phyloP scores from a whole-genome alignment of 2,797 vertebrate genomes.

The Melanotaenia boesemani region DNA sequence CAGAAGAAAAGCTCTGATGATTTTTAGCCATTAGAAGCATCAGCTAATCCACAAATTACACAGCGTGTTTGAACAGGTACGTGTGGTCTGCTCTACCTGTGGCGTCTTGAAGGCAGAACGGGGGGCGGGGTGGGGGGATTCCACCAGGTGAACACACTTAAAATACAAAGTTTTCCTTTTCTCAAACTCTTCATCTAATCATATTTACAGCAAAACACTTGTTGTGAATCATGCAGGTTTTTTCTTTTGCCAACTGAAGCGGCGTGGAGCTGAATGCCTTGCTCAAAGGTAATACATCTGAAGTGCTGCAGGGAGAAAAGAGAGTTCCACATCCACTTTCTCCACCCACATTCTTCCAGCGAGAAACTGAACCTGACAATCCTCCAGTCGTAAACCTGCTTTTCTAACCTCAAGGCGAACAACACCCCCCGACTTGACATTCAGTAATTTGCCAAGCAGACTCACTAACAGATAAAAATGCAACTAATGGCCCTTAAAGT shows the following conservation, averaged over 20 bases:
- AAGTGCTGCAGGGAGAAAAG: constrained; percentile 29
- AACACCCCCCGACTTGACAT: constrained; percentile 57
- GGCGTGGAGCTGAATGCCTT: constrained; percentile 37
- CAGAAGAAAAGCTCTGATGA: constrained; percentile 65
- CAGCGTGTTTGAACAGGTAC: constrained; percentile 91
- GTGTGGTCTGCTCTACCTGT: constrained; percentile 76
- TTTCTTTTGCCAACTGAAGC: constrained; percentile 12
- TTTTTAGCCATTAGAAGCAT: constrained; percentile 86
- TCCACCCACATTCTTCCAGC: constrained; percentile 51
- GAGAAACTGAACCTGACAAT: constrained; percentile 35
- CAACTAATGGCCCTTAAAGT: constrained; percentile 79
- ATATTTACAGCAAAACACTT: not conserved
- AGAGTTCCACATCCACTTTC: constrained; percentile 46
- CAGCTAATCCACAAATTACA: constrained; percentile 93
- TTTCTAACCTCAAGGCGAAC: constrained; percentile 43
- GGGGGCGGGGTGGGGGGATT: constrained; percentile 27
- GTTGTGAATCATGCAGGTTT: constrained; percentile 32
- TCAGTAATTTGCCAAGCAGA: constrained; percentile 53
- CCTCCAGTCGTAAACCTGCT: constrained; percentile 52
- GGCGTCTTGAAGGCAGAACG: constrained; percentile 74
- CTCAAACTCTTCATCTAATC: not conserved
- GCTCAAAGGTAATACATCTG: constrained; percentile 57
- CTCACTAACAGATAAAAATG: constrained; percentile 74
- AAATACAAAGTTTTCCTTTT: constrained; percentile 4
- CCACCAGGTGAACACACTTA: constrained; percentile 31